These are phyloP conservation scores for Dendrocincla fuliginosa DNA, from an alignment of 2,797 vertebrate species.

Conservation along the genomic window DNA sequence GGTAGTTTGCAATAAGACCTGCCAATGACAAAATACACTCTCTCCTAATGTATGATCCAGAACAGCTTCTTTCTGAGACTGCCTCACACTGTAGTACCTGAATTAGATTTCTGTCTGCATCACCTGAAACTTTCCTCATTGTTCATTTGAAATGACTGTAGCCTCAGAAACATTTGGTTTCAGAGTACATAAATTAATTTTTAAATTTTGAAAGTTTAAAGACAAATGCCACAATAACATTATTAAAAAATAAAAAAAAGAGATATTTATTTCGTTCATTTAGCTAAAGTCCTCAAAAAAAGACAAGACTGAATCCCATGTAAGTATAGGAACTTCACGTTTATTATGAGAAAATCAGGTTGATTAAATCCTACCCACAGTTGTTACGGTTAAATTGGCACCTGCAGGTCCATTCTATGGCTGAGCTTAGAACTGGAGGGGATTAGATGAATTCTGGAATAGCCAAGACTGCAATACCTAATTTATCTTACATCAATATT, in stretches of 20 bases:
- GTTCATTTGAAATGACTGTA: not conserved
- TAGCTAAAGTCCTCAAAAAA: not conserved
- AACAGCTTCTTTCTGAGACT: not conserved
- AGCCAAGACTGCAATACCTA: not conserved
- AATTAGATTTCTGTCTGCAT: not conserved
- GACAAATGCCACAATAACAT: not conserved
- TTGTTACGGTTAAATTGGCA: not conserved
- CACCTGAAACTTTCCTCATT: not conserved
- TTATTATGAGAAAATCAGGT: not conserved
- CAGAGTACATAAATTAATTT: not conserved
- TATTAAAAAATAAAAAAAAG: not conserved
- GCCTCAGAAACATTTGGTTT: not conserved
- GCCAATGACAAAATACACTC: not conserved
- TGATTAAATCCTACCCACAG: not conserved
- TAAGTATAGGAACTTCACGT: not conserved
- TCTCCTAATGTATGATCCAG: not conserved
- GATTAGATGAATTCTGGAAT: not conserved
- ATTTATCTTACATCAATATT: not conserved
- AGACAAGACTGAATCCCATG: not conserved
- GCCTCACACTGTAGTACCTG: rapidly evolving
- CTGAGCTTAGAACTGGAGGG: not conserved
- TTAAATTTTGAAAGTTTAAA: not conserved
- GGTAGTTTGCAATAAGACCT: not conserved
- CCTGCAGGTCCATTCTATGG: not conserved
- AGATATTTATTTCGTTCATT: not conserved